Evolutionary conservation across 2,888 invertebrate genomes (phyloP), one percentile per base, ranked within the genome.

Genomic region (Carcina quercana): DNA sequence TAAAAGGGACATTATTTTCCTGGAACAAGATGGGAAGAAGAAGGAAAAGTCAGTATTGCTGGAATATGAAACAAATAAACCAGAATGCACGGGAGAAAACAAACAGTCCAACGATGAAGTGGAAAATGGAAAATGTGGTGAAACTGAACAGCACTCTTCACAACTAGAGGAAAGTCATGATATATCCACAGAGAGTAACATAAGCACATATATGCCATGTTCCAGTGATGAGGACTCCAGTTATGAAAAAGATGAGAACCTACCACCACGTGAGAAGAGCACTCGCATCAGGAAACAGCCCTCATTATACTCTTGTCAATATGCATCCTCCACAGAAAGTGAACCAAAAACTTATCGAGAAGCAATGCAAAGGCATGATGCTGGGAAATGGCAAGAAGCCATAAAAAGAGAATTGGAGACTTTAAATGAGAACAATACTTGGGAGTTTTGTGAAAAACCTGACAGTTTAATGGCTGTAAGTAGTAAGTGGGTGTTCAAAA

Each of bases 261-360:
- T n/a, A n/a, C n/a, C n/a, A n/a, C n/a, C n/a, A n/a, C n/a, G n/a
- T n/a, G n/a, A n/a, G n/a, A n/a, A n/a, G n/a, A n/a, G n/a, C n/a
- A n/a, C n/a, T n/a, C n/a, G n/a, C n/a, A n/a, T n/a, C n/a, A n/a
- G n/a, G n/a, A n/a, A n/a, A n/a, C n/a, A n/a, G n/a, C n/a, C n/a
- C n/a, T 22, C 22, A 3, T 40, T 41, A 24, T 42, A 37, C 12
- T 28, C 28, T 6, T 47, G 41, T 28, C 15, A 42, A 14, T 21
- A 38, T 35, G 40, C 35, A 1, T 19, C 5, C 2, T 12, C 10
- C 6, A 26, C 32, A 13, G 30, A 13, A 5, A 14, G 24, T 35
- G 38, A 41, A 12, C 46, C 50, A 2, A 21, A 5, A 12, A 38
- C 42, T 3, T 47, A 42, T 12, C 14, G 15, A 12, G 35, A 41